phyloP scores from a whole-genome alignment of 2,113 vertebrate species.

The Trichechus manatus region DNA sequence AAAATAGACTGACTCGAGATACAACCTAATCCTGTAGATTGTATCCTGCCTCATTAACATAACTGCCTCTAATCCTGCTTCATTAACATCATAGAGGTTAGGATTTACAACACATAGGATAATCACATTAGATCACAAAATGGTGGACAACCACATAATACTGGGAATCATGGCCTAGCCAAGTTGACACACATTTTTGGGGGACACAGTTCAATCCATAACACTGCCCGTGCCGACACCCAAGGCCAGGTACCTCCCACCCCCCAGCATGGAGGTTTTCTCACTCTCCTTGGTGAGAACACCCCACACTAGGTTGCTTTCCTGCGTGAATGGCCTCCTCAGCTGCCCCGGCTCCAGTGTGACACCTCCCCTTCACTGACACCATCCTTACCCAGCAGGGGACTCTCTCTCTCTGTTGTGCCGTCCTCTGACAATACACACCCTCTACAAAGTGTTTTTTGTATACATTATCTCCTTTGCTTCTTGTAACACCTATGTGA shows the following conservation, averaged over 20 bases:
- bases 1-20: too few species aligned
- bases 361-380: not conserved
- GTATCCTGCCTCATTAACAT: too few species aligned
- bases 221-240: not conserved
- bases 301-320: too few species aligned
- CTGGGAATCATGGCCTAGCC: too few species aligned
- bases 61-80: too few species aligned
- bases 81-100: too few species aligned
- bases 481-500: not conserved
- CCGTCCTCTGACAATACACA: not conserved
- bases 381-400: not conserved
- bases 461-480: not conserved
- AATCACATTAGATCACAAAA: too few species aligned
- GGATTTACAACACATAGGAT: too few species aligned
- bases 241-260: not conserved
- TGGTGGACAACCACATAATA: too few species aligned
- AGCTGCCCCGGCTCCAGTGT: not conserved
- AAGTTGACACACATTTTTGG: too few species aligned
- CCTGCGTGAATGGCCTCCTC: not conserved
- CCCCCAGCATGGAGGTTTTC: not conserved
- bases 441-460: not conserved
- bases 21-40: too few species aligned
- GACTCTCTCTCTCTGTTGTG: not conserved
- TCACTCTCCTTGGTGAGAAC: not conserved
- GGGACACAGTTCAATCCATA: too few species aligned